phyloP scores from a whole-genome alignment of 2,113 vertebrate genomes.

The Ptilorrhoa leucosticta region DNA sequence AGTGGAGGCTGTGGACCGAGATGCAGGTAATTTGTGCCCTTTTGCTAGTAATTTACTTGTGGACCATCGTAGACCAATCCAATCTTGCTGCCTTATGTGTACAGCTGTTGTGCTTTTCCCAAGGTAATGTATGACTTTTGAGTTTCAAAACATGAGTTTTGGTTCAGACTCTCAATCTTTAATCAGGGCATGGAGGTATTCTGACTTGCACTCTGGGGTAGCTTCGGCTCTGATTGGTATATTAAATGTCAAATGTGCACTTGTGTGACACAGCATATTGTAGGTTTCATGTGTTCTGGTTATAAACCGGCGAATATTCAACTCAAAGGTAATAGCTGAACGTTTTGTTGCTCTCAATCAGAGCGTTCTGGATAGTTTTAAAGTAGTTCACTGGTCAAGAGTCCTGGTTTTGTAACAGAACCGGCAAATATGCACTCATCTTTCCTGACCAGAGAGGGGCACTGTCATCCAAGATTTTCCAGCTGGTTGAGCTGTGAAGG shows the following conservation, averaged over 20 bases:
- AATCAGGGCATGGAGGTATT: neutral
- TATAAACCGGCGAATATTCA: neutral
- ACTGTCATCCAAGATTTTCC: conserved; percentile 65
- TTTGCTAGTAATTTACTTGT: neutral
- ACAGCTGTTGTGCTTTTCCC: neutral
- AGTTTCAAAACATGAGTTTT: neutral
- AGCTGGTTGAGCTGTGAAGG: neutral
- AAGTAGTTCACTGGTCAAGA: neutral
- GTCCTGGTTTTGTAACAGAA: neutral
- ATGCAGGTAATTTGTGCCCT: conserved; percentile 78
- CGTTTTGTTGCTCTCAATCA: neutral
- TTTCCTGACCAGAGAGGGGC: conserved; percentile 67
- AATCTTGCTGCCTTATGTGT: rapidly evolving
- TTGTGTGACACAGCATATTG: rapidly evolving
- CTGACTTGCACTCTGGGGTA: neutral
- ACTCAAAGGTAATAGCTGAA: neutral
- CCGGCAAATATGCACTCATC: neutral
- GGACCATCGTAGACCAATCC: neutral
- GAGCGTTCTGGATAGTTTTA: neutral
- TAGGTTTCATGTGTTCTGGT: neutral
- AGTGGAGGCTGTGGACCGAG: conserved; percentile 81
- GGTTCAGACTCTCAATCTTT: neutral
- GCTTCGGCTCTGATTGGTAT: neutral
- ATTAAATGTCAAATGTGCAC: neutral
- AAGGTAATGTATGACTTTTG: neutral